Evolutionary conservation across 2,888 invertebrate species (phyloP), one percentile per base, ranked within the genome.

Genomic region (Laspeyria flexula): DNA sequence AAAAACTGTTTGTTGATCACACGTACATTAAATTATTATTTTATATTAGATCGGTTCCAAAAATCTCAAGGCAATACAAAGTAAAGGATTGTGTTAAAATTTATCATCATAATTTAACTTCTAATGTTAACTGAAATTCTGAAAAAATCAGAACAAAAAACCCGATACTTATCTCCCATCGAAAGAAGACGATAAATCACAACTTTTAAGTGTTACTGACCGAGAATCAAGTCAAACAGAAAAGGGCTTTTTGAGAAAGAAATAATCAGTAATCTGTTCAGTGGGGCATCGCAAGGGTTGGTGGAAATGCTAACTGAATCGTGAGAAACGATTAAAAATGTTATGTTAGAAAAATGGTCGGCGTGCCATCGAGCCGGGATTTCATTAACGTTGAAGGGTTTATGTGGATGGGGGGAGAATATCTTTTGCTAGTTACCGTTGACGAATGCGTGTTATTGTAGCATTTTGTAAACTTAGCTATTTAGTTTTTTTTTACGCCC

Each of bases 311-410:
- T 71, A 73, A 81, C 77, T 82, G 81, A 79, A 73, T 73, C 82
- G 73, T 75, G 75, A 73, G 63, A 72, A 75, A 65, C 79, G 87
- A 86, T 88, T 86, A 86, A 83, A 83, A 83, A 84, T 77, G 73
- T 85, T 84, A 83, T 86, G 86, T 85, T 75, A 77, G 73, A 86
- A 85, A 87, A 88, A 87, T 78, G 79, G 77, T 57, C 41, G 30
- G 41, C 33, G 42, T 43, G 55, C 53, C 77, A 82, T 83, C 71
- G 77, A 75, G 67, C 57, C 45, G 50, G 60, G 71, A 75, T 80
- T 79, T 71, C 64, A 77, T 77, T 75, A 73, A 52, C 49, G 62
- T 43, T 65, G 43, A 61, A 68, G 69, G 69, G 60, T 68, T 71
- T 57, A 55, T 34, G 55, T 9, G 65, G 66, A 35, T 60, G 46